Base-by-base conservation (phyloP, 2,113 vertebrate genomes). In the Nicator chloris region DNA sequence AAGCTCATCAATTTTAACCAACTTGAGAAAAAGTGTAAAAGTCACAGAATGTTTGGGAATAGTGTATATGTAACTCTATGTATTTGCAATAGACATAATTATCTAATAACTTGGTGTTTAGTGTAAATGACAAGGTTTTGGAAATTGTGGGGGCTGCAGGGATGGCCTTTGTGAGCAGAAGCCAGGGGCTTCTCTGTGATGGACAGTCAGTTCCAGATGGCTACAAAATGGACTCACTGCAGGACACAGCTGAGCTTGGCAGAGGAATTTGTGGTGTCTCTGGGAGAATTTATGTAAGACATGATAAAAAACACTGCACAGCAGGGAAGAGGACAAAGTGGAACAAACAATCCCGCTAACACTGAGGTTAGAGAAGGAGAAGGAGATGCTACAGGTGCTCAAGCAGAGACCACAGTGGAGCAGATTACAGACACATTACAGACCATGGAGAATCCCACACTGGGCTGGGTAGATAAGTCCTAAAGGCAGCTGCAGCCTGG, bases 331-430 rank as follows among this genome's bases (percentile, higher is more conserved):
- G 6, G 8, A 13, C 10, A 24, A 30, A 76, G 28, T 40, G 16
- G 39, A 47, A 54, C 28, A 92, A 51, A 17, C 13, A 84, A 24
- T 45, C 51, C 18, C 4, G 1, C 22, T 63, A 39, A 71, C 26
- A 44, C 7, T 11, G 26, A 57, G 44, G 14, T 50, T 68, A 24
- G 37, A 68, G 66, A 78, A 77, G 11, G 11, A 87, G 17, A 16
- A 75, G 4, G 18, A 61, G 16, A 13, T 68, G 12, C 7, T 80
- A 11, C 37, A 66, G 51, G 13, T 0, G 0, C 13, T 2, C 0
- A 31, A 60, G 45, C 20, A 80, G 13, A 73, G 13, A 64, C 12
- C 11, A 28, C 26, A 50, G 35, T 39, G 56, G 17, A 57, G 23
- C 26, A 75, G 26, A 47, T n/a, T n/a, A n/a, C 11, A 71, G 18